phyloP scores from a whole-genome alignment of 2,888 invertebrate species.

The Onthophagus sagittarius region DNA sequence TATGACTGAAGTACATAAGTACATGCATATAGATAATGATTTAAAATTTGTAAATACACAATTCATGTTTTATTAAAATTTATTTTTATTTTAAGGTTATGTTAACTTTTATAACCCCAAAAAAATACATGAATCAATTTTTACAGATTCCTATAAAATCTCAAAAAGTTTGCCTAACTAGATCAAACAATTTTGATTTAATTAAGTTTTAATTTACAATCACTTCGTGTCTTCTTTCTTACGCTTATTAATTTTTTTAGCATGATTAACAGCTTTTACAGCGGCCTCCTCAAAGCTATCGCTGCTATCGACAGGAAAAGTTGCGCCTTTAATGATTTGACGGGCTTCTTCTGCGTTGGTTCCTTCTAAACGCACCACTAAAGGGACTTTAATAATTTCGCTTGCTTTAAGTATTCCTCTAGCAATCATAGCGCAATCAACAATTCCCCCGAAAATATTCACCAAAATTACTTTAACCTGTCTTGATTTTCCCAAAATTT shows the following conservation, averaged over 20 bases:
- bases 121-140: too few relatives aligned
- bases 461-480: constrained; percentile 89
- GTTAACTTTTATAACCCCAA: too few relatives aligned
- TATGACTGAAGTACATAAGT: too few relatives aligned
- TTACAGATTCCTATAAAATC: too few relatives aligned
- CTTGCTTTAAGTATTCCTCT: constrained; percentile 85
- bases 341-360: constrained; percentile 80
- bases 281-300: constrained; percentile 86
- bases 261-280: constrained; percentile 63
- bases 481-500: constrained; percentile 73
- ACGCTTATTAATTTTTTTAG: not conserved
- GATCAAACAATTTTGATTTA: too few relatives aligned
- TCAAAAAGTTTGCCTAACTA: too few relatives aligned
- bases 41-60: too few relatives aligned
- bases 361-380: constrained; percentile 88
- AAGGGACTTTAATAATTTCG: constrained; percentile 71
- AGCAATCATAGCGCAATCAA: constrained; percentile 91
- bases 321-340: constrained; percentile 71
- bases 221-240: too few relatives aligned
- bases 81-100: too few relatives aligned
- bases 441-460: constrained; percentile 96
- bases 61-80: too few relatives aligned
- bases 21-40: too few relatives aligned
- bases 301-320: constrained; percentile 73
- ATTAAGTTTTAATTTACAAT: too few relatives aligned